phyloP scores from a whole-genome alignment of 2,888 invertebrate genomes.

The Fabriciana adippe region DNA sequence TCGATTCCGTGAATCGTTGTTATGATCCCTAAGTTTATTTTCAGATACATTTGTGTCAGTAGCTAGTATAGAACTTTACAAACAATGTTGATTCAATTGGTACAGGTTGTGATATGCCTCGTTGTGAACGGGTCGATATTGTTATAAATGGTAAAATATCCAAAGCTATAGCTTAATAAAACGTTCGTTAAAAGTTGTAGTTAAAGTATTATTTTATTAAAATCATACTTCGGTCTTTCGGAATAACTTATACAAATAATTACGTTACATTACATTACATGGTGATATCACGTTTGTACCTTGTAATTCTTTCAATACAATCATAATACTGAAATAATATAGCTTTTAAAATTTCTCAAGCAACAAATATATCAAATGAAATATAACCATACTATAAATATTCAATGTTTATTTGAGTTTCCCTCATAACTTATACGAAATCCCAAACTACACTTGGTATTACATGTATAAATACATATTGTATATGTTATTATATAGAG shows the following conservation, averaged over 20 bases:
- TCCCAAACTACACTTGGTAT: background rate
- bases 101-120: slow-evolving; percentile 82
- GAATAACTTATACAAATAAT: slow-evolving; percentile 76
- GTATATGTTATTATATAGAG: slow-evolving; percentile 36
- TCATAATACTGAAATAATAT: slow-evolving; percentile 64
- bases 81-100: slow-evolving; percentile 82
- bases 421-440: slow-evolving; percentile 4
- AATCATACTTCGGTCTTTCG: slow-evolving; percentile 74
- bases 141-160: slow-evolving; percentile 81
- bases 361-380: slow-evolving; percentile 50
- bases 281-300: slow-evolving; percentile 66
- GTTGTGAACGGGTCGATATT: slow-evolving; percentile 82
- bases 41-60: slow-evolving; percentile 79
- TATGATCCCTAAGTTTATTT: slow-evolving; percentile 79
- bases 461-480: slow-evolving; percentile 3
- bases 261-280: slow-evolving; percentile 55
- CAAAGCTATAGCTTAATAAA: slow-evolving; percentile 81
- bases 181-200: slow-evolving; percentile 80
- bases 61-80: slow-evolving; percentile 82
- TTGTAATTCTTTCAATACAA: slow-evolving; percentile 67
- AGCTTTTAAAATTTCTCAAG: slow-evolving; percentile 62
- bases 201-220: slow-evolving; percentile 78
- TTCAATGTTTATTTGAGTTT: slow-evolving; percentile 34
- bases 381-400: slow-evolving; percentile 51
- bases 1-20: slow-evolving; percentile 82